Conservation (phyloP, 2,888 invertebrate genomes). For the Drosophila trichaetosa region DNA sequence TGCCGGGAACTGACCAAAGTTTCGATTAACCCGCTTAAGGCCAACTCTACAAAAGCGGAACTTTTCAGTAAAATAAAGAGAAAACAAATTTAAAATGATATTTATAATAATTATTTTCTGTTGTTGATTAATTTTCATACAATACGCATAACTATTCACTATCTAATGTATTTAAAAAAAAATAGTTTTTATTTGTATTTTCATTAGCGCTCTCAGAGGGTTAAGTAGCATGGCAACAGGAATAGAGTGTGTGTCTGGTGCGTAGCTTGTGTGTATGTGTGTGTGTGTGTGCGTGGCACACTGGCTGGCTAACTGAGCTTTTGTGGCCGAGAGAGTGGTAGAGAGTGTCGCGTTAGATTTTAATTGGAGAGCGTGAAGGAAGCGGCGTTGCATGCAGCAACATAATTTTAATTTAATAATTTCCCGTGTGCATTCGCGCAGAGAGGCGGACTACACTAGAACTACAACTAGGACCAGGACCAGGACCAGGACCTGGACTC, state of each 20-base stretch:
- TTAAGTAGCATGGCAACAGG: constrained; percentile 22
- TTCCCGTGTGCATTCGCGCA: constrained; percentile 61
- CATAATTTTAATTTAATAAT: constrained; percentile 81
- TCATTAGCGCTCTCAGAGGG: constrained; percentile 16
- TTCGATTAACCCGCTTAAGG: constrained; percentile 35
- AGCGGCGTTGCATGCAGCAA: constrained; percentile 62
- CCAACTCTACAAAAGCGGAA: not conserved
- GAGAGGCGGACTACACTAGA: constrained; percentile 7
- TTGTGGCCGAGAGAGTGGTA: constrained; percentile 13
- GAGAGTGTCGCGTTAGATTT: constrained; percentile 52
- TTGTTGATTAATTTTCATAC: not conserved
- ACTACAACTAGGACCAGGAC: not conserved
- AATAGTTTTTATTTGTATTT: not conserved
- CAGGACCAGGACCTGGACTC: not conserved
- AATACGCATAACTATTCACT: not conserved
- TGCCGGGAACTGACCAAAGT: constrained; percentile 16
- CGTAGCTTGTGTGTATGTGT: not conserved
- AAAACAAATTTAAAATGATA: not conserved
- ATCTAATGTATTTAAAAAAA: too few relatives aligned
- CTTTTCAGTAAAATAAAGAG: too few relatives aligned
- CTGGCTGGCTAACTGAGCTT: constrained; percentile 10
- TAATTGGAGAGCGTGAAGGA: constrained; percentile 68
- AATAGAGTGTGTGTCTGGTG: constrained; percentile 4
- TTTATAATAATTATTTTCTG: not conserved
- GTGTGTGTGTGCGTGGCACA: not conserved